Evolutionary conservation across 2,113 vertebrate species (phyloP).

Genomic region (Gadus chalcogrammus): DNA sequence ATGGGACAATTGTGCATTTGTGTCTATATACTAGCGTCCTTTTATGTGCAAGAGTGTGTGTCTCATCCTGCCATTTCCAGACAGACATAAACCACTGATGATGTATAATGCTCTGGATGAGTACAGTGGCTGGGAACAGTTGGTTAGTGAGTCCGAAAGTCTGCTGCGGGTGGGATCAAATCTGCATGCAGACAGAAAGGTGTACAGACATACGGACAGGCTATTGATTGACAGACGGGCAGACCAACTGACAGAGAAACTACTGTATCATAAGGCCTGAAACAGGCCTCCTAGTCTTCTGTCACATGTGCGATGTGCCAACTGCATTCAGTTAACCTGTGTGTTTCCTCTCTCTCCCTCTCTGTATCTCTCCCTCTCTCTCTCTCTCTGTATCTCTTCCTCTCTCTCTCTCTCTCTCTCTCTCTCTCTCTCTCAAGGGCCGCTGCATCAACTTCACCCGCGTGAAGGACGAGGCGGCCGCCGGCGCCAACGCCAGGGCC

Average conservation of each 20-base stretch:
- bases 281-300: slow-evolving; percentile 14
- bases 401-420: slow-evolving; percentile 15
- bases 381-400: not conserved
- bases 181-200: slow-evolving; percentile 21
- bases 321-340: not conserved
- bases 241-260: slow-evolving; percentile 14
- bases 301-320: not conserved
- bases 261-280: slow-evolving; percentile 19
- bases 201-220: slow-evolving; percentile 15
- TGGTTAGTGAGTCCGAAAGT: slow-evolving; percentile 17
- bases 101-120: not conserved
- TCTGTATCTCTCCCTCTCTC: too few relatives aligned
- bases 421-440: slow-evolving; percentile 62
- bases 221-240: slow-evolving; percentile 11
- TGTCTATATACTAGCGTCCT: not conserved
- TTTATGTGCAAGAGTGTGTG: not conserved
- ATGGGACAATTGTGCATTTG: not conserved
- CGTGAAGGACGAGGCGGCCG: slow-evolving; percentile 75
- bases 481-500: slow-evolving; percentile 59
- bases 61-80: not conserved
- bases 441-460: slow-evolving; percentile 81
- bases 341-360: not conserved
- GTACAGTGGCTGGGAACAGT: slow-evolving; percentile 20
- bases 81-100: too few relatives aligned
- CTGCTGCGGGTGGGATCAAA: slow-evolving; percentile 35